Percentiles rank a stretch among this genome's conserved stretches.
Evolutionary conservation across 2,113 vertebrate genomes (phyloP).

Genomic region (Pangasianodon hypophthalmus): DNA sequence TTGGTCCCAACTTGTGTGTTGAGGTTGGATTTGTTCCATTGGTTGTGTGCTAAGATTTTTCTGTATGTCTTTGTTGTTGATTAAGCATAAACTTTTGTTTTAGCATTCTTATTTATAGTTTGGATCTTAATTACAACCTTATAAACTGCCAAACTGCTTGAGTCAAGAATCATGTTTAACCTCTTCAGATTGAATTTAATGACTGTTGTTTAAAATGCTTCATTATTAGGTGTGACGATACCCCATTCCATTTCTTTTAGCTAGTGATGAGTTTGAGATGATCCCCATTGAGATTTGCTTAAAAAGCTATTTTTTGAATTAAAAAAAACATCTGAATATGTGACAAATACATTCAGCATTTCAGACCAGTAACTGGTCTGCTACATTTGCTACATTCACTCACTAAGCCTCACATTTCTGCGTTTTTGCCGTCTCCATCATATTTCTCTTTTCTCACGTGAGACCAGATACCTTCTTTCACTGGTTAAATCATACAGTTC

Average conservation of each 20-base stretch:
- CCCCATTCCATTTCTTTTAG: background rate
- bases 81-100: background rate
- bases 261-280: background rate
- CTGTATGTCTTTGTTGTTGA: constrained; percentile 9
- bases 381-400: background rate
- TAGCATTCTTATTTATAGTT: constrained; percentile 26
- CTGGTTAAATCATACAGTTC: background rate
- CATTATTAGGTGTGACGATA: background rate
- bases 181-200: background rate
- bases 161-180: background rate
- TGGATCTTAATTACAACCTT: background rate
- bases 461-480: background rate
- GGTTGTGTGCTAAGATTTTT: background rate
- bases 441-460: background rate
- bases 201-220: background rate
- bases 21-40: background rate
- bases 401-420: background rate
- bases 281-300: background rate
- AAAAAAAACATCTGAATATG: background rate
- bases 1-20: background rate
- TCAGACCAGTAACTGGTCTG: background rate
- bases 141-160: background rate
- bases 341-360: background rate
- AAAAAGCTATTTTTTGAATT: background rate
- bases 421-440: background rate